A percentile compares a stretch with the other conserved stretches of the same genome.
These are phyloP conservation scores for Cheilosia scutellata DNA, from an alignment of 2,888 invertebrate genomes.

Conservation along the genomic window DNA sequence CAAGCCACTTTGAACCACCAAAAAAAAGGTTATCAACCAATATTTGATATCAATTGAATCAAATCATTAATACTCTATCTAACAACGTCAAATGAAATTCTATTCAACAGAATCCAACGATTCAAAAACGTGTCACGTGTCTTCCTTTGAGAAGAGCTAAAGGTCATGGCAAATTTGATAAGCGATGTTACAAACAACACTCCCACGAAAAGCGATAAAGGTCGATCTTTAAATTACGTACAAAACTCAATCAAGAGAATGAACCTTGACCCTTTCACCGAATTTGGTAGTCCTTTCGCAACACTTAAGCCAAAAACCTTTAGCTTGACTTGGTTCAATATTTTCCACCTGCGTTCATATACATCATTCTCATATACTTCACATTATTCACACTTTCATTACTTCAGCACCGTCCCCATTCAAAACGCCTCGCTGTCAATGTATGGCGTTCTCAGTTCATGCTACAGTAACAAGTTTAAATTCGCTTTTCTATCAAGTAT, in stretches of 20 bases:
- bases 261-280: background rate
- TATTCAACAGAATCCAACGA: too few relatives aligned
- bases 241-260: background rate
- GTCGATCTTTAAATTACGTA: background rate
- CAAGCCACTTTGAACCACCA: too few relatives aligned
- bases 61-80: too few relatives aligned
- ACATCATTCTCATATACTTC: background rate
- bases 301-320: background rate
- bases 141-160: too few relatives aligned
- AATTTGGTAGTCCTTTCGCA: background rate
- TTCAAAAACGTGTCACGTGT: too few relatives aligned
- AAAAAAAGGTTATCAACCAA: too few relatives aligned
- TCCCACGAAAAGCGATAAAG: background rate
- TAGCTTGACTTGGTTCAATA: background rate
- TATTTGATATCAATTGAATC: too few relatives aligned
- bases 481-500: slow-evolving; percentile 8
- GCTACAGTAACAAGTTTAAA: slow-evolving; percentile 45
- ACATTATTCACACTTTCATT: slow-evolving; percentile 34
- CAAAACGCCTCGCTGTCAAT: slow-evolving; percentile 18
- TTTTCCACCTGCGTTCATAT: background rate
- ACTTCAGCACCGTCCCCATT: background rate
- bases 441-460: slow-evolving; percentile 23
- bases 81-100: too few relatives aligned
- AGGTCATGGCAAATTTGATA: too few relatives aligned
- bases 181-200: too few relatives aligned